Conservation (phyloP, 35 echinoderm and acorn worm species). For the Apostichopus japonicus region DNA sequence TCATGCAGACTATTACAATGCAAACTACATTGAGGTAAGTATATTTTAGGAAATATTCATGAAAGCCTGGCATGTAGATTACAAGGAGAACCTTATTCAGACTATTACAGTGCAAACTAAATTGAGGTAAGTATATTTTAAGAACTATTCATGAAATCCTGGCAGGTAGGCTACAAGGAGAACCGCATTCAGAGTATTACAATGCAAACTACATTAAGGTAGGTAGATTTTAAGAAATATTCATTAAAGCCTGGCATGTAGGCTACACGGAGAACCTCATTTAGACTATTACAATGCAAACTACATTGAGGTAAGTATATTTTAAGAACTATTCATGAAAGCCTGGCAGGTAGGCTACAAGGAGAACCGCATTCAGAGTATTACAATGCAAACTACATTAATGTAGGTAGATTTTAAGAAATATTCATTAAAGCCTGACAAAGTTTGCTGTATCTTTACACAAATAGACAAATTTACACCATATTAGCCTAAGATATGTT, state of each 20-base stretch:
- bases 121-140: slow-evolving; percentile 56
- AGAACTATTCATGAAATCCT: not conserved
- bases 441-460: too few relatives aligned
- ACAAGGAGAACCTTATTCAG: slow-evolving; percentile 61
- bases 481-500: too few relatives aligned
- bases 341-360: not conserved
- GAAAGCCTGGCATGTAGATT: not conserved
- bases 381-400: too few relatives aligned
- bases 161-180: not conserved
- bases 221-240: too few relatives aligned
- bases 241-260: not conserved
- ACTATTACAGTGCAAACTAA: slow-evolving; percentile 77
- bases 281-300: slow-evolving; percentile 81
- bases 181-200: slow-evolving; percentile 41
- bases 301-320: slow-evolving; percentile 65
- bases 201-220: too few relatives aligned
- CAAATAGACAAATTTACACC: too few relatives aligned
- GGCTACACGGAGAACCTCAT: slow-evolving; percentile 39
- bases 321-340: too few relatives aligned
- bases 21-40: slow-evolving; percentile 73
- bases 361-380: slow-evolving; percentile 50
- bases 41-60: too few relatives aligned
- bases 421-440: not conserved
- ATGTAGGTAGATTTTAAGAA: too few relatives aligned
- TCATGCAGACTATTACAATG: slow-evolving; percentile 78